These are phyloP conservation scores for Seriola aureovittata DNA, from an alignment of 2,113 vertebrate genomes.

Conservation along the genomic window DNA sequence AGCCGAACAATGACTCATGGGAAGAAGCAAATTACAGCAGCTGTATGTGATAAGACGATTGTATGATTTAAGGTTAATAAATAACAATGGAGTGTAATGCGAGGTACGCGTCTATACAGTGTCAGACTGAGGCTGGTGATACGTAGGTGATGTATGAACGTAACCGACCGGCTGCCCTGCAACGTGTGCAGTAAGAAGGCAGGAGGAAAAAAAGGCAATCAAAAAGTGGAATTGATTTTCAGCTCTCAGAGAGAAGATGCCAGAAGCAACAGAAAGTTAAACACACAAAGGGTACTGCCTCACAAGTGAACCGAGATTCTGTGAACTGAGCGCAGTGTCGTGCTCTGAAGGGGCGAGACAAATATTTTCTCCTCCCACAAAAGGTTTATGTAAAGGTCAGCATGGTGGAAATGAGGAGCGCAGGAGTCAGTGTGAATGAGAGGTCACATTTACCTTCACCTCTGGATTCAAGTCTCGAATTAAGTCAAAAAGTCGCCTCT, in stretches of 20 bases:
- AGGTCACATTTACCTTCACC: not conserved
- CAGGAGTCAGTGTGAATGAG: not conserved
- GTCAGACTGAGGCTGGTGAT: conserved; percentile 17
- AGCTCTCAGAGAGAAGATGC: conserved; percentile 53
- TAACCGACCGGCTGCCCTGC: conserved; percentile 1
- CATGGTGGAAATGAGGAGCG: not conserved
- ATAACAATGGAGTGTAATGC: conserved; percentile 14
- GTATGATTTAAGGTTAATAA: conserved; percentile 50
- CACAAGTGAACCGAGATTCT: conserved; percentile 13
- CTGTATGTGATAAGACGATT: conserved; percentile 41
- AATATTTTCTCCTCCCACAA: not conserved
- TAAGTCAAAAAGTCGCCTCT: not conserved
- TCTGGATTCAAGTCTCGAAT: not conserved
- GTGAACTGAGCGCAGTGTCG: conserved; percentile 21
- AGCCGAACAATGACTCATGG: conserved; percentile 25
- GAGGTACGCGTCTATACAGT: not conserved
- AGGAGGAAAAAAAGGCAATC: conserved; percentile 35
- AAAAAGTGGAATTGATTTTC: conserved; percentile 63
- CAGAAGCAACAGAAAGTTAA: conserved; percentile 41
- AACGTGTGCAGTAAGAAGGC: conserved; percentile 6
- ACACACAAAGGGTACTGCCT: conserved; percentile 17
- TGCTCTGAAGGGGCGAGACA: conserved; percentile 2
- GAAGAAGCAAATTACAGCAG: conserved; percentile 29
- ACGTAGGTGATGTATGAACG: conserved; percentile 1
- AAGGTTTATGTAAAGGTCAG: conserved; percentile 55